A percentile compares a stretch with the other conserved stretches of the same genome.
phyloP scores from a whole-genome alignment of 1,140 invertebrate species.

The Anoplophora glabripennis region DNA sequence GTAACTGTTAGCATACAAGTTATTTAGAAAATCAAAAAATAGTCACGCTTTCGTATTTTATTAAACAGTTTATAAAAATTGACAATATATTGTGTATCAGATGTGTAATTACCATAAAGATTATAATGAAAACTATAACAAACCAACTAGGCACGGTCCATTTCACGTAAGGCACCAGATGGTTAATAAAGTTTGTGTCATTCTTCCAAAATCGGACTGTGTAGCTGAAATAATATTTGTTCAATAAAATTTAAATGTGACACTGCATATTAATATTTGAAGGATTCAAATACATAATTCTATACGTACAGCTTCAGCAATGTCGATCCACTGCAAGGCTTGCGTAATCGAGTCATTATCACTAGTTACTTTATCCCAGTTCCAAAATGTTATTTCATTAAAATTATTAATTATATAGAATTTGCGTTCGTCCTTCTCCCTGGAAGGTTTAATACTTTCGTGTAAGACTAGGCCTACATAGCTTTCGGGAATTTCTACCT shows the following conservation, averaged over 20 bases:
- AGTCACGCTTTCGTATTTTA: background rate
- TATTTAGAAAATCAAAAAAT: no score
- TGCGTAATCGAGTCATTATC: constrained; percentile 65
- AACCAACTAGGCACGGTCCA: background rate
- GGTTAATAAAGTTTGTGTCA: background rate
- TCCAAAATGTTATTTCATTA: constrained; percentile 70
- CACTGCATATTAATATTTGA: background rate
- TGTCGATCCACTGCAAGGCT: constrained; percentile 73
- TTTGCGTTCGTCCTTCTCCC: constrained; percentile 59
- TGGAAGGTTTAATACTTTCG: constrained; percentile 60
- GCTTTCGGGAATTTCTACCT: constrained; percentile 58
- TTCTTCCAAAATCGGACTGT: constrained; percentile 3
- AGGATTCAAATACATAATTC: background rate
- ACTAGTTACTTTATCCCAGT: constrained; percentile 71
- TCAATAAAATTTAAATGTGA: background rate
- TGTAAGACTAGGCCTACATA: constrained; percentile 67
- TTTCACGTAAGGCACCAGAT: background rate
- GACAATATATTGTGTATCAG: background rate
- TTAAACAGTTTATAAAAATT: constrained; percentile 4
- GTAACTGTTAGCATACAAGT: no score
- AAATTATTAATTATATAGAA: constrained; percentile 63
- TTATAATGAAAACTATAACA: background rate
- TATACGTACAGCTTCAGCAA: constrained; percentile 67
- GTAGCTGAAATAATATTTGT: background rate
- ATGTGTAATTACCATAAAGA: constrained; percentile 5